These are phyloP conservation scores for Dasysyrphus tricinctus DNA, from an alignment of 2,888 invertebrate species.

Conservation along the genomic window DNA sequence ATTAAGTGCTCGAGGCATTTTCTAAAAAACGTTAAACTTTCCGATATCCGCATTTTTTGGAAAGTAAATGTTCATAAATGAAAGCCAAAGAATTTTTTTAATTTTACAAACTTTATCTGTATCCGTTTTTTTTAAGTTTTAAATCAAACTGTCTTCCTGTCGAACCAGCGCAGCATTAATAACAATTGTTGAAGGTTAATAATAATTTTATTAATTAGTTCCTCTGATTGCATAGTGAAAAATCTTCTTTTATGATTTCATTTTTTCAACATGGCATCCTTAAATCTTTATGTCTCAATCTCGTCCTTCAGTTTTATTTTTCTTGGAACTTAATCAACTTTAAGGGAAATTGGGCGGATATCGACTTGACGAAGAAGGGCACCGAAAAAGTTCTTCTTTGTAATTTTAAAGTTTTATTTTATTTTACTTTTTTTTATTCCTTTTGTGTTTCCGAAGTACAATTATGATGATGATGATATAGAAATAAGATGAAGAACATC, in stretches of 20 bases:
- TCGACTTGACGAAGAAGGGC: constrained; percentile 59
- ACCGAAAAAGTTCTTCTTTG: constrained; percentile 42
- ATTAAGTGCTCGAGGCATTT: no score
- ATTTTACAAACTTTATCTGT: not conserved
- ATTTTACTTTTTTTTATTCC: constrained; percentile 16
- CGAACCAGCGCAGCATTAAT: constrained; percentile 33
- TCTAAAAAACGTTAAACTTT: no score
- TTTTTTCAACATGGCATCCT: not conserved
- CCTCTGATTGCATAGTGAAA: constrained; percentile 40
- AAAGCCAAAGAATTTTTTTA: not conserved
- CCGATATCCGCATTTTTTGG: no score
- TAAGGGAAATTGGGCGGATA: constrained; percentile 72
- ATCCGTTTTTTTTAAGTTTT: not conserved
- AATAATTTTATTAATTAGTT: constrained; percentile 70
- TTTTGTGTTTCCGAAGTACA: constrained; percentile 48
- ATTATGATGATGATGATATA: constrained; percentile 65
- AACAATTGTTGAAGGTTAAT: constrained; percentile 57
- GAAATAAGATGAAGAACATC: constrained; percentile 35
- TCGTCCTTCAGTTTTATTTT: not conserved
- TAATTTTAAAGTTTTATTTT: constrained; percentile 17
- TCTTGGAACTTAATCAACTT: constrained; percentile 52
- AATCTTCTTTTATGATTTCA: constrained; percentile 5
- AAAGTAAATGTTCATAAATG: no score
- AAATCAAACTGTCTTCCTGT: not conserved
- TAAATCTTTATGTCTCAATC: not conserved